These are phyloP conservation scores for Noctuana brunneofusca DNA, from an alignment of 2,888 invertebrate species.

Conservation along the genomic window DNA sequence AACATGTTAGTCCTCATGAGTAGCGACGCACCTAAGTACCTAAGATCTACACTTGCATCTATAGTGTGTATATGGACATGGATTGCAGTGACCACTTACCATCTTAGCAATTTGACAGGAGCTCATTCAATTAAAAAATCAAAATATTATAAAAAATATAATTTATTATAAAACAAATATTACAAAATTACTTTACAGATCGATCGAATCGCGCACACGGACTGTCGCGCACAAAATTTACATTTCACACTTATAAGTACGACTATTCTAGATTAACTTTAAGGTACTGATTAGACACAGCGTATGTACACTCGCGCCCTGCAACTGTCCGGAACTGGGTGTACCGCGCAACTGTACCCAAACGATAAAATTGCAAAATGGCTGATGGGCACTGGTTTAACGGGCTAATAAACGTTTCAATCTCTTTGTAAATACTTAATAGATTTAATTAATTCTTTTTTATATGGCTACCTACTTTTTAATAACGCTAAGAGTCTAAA, in stretches of 20 bases:
- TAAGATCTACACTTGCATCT: too few relatives aligned
- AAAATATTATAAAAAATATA: constrained; percentile 68
- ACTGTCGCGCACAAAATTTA: constrained; percentile 61
- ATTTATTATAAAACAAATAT: constrained; percentile 79
- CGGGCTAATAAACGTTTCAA: neutral
- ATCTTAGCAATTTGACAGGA: too few relatives aligned
- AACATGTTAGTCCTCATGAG: too few relatives aligned
- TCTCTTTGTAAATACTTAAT: constrained; percentile 21
- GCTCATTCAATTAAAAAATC: constrained; percentile 21
- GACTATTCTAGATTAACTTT: constrained; percentile 63
- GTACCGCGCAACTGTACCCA: constrained; percentile 51
- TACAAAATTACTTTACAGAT: constrained; percentile 72
- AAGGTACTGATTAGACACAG: constrained; percentile 76
- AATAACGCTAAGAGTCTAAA: too few relatives aligned
- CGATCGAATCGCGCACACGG: constrained; percentile 49
- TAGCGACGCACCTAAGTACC: too few relatives aligned
- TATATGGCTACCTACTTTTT: too few relatives aligned
- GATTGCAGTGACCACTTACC: too few relatives aligned
- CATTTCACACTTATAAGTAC: constrained; percentile 56
- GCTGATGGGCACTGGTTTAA: constrained; percentile 42
- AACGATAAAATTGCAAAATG: constrained; percentile 17
- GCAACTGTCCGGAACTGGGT: constrained; percentile 56
- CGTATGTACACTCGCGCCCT: constrained; percentile 67
- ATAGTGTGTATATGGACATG: too few relatives aligned
- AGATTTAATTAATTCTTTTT: too few relatives aligned